Conservation (phyloP, 30 jellyfish, hydroid and myxozoan species). For the Hydra vulgaris region DNA sequence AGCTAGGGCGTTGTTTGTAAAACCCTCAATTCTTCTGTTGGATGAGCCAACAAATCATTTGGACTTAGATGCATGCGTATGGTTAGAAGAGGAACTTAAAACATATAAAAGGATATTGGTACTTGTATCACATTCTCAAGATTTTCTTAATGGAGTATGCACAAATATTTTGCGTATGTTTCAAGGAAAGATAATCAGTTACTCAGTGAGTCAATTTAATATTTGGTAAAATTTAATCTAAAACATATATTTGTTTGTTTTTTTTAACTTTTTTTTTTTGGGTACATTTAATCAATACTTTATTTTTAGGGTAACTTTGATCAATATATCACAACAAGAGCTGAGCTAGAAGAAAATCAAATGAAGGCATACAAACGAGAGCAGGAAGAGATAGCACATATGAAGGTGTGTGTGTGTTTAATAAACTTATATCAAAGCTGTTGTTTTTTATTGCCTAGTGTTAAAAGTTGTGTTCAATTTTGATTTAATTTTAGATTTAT, state of each 20-base stretch:
- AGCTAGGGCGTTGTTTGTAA: slow-evolving; percentile 88
- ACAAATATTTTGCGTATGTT: slow-evolving; percentile 65
- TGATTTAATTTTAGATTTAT: background rate
- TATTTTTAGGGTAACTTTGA: slow-evolving; percentile 81
- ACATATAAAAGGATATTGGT: slow-evolving; percentile 67
- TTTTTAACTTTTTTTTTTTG: too few species aligned
- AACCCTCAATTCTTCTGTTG: slow-evolving; percentile 65
- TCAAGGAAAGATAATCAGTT: slow-evolving; percentile 29
- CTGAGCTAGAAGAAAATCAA: slow-evolving; percentile 92
- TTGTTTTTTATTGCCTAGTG: background rate
- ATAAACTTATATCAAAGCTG: too few species aligned
- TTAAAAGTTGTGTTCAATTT: too few species aligned
- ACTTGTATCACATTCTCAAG: slow-evolving; percentile 91
- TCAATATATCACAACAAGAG: slow-evolving; percentile 60
- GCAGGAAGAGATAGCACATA: slow-evolving; percentile 97
- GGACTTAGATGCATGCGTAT: slow-evolving; percentile 90
- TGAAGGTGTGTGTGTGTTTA: slow-evolving; percentile 57
- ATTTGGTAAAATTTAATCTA: too few species aligned
- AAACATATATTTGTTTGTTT: background rate
- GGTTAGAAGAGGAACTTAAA: slow-evolving; percentile 90
- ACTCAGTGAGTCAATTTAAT: slow-evolving; percentile 55
- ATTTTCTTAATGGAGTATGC: slow-evolving; percentile 91
- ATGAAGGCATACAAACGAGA: slow-evolving; percentile 91
- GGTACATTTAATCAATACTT: background rate
- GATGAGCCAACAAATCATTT: slow-evolving; percentile 96